phyloP scores from a whole-genome alignment of 2,797 vertebrate genomes.

The Pangasius mekongensis region DNA sequence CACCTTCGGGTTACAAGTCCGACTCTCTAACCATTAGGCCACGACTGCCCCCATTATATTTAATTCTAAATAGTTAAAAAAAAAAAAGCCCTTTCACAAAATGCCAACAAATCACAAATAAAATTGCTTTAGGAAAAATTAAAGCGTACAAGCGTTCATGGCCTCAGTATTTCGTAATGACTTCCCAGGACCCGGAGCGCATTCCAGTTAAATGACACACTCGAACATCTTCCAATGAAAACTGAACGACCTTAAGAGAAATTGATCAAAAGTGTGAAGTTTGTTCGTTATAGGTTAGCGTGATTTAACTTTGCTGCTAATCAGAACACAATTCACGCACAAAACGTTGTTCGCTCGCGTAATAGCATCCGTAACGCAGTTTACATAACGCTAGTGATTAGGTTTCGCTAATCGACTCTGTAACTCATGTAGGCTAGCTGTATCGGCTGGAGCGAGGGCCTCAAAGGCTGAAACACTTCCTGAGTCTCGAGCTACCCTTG shows the following conservation, averaged over 20 bases:
- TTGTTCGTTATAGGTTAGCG: not conserved
- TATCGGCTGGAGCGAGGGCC: not conserved
- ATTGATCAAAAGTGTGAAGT: not conserved
- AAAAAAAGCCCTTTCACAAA: not conserved
- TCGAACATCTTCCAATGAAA: not conserved
- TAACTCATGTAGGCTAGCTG: too few species aligned
- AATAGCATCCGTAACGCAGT: not conserved
- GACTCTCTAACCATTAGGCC: too few species aligned
- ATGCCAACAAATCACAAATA: not conserved
- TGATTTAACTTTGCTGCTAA: not conserved
- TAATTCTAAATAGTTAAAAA: not conserved
- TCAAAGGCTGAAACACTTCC: constrained; percentile 14
- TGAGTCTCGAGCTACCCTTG: not conserved
- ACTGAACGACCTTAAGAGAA: not conserved
- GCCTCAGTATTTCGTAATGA: not conserved
- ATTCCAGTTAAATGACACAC: not conserved
- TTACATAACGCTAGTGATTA: not conserved
- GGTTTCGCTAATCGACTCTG: not conserved
- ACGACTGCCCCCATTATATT: not conserved
- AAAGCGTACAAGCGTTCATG: not conserved
- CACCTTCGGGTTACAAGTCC: too few species aligned
- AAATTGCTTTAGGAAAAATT: not conserved
- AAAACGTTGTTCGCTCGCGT: not conserved
- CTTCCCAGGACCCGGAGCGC: not conserved
- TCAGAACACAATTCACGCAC: too few species aligned